Base-by-base conservation (phyloP, 2,113 vertebrate genomes). In the Zonotrichia leucophrys region DNA sequence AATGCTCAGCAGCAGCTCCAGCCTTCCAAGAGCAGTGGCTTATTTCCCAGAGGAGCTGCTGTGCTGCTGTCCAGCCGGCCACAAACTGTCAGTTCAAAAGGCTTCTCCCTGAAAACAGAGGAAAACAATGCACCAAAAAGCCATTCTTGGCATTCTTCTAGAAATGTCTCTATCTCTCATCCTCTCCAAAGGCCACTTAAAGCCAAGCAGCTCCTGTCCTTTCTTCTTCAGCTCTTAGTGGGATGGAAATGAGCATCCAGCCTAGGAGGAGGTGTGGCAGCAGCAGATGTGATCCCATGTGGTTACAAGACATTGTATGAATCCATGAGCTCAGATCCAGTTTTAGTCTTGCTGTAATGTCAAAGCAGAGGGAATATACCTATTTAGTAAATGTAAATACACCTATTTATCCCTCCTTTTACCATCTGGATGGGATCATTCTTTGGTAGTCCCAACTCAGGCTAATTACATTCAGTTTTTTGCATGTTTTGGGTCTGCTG, bases 241-340 rank as follows among this genome's bases (percentile, higher is more conserved):
- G 62, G 62, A 49, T 24, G 21, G 27, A 15, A n/a, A 25, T 66
- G 35, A 19, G 12, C 78, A 28, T 13, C 27, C 27, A 47, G 33
- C 15, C 46, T 3, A 21, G 31, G 39, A 3, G 15, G 41, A 67
- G 47, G 17, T 11, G 8, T 16, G 35, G 27, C 52, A 41, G 75
- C 62, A 70, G 56, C 1, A 66, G 62, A 44, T 1, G 2, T 53
- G 70, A 41, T 47, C 28, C 35, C 4, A 0, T 33, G 9, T 41
- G 52, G 10, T 70, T 39, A 33, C 12, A 25, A 18, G 31, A 6
- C n/a, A 31, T n/a, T 80, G 41, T 12, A 60, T 55, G 49, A 63
- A 64, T 30, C 27, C 9, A 3, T 5, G 9, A 83, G 42, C 23
- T 72, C 0, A 4, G n/a, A 67, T 63, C 28, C 35, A 49, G 52